Base-by-base conservation (phyloP, 2,113 vertebrate species). In the Tylochromis polylepis region DNA sequence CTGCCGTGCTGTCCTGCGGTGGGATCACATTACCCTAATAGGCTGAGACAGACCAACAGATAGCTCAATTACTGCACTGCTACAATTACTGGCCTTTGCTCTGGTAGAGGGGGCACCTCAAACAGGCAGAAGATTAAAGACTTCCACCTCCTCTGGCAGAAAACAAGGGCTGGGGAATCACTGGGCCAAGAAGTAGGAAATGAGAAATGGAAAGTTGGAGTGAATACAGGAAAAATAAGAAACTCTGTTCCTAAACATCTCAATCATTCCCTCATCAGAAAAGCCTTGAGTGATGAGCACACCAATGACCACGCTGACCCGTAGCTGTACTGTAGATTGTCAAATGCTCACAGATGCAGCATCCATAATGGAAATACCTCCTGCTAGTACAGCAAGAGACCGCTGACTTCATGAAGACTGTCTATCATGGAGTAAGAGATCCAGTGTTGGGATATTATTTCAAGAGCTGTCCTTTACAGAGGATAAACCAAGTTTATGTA, bases 11-110 rank as follows among this genome's bases (percentile, higher is more conserved):
- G 81, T 85, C 89, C 82, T 77, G 72, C 31, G 79, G 59, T 55
- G 84, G 88, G 93, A 91, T 95, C 86, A 34, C 78, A 79, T 96
- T 95, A 92, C 93, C 79, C 29, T 94, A 95, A 96, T 93, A 84
- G 81, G 85, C 84, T 57, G 22, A 75, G 85, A 92, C 75, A 36
- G 91, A 90, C 87, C 58, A 88, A 90, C 84, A 93, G 90, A 95
- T 86, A 92, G 72, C 82, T 87, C 79, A 89, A 92, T 95, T 93
- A 96, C 70, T 86, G 46, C 16, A 18, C 67, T 84, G 75, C 43
- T 87, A 36, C 82, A 93, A 94, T 95, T 91, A 94, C 81, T 82
- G 77, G 70, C 57, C 85, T 78, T 65, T 55, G 84, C 53, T 89
- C 22, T 79, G 88, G 38, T 53, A 90, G 72, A 70, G 24, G 14